Base-by-base conservation (phyloP, 2,797 vertebrate genomes). In the Octomys mimax region DNA sequence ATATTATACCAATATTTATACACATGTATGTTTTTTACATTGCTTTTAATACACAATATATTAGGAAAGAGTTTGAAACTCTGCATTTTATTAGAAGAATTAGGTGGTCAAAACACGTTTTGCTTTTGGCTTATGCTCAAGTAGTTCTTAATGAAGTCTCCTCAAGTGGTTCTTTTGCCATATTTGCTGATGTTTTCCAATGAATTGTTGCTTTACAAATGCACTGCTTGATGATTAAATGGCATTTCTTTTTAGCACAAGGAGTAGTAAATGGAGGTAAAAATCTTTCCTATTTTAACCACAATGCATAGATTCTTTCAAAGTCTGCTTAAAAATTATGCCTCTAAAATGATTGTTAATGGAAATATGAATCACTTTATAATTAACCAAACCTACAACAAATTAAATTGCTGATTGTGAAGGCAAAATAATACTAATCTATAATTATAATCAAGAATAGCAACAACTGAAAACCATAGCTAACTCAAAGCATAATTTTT, bases 351-450 rank as follows among this genome's bases (percentile, higher is more conserved):
- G 28, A 31, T 94, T 92, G 81, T 97, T 97, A 97, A 93, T 93
- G 81, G 73, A 97, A 97, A 94, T 97, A 94, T 93, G 68, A 84
- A 92, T 96, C 78, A 80, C 89, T 95, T 97, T 96, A 92, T 97
- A 97, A 97, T 97, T 97, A 97, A 86, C 42, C 87, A 97, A 97
- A 98, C 52, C 93, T 90, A 97, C 94, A 98, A 97, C 93, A 97
- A 97, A 97, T 97, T 97, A 97, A 95, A 90, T 73, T 94, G 42
- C 87, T 97, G 96, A 97, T 97, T 96, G 89, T 97, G 81, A 97
- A 94, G 91, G 92, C 79, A 97, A 97, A 97, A 96, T 97, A 96
- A 83, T 87, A 95, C 84, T 97, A 97, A 96, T 97, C 93, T 96
- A 88, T 97, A 94, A 97, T 97, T 97, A 97, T 92, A 98, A 97